Conservation (phyloP, 2,888 invertebrate genomes). For the Theretra japonica region DNA sequence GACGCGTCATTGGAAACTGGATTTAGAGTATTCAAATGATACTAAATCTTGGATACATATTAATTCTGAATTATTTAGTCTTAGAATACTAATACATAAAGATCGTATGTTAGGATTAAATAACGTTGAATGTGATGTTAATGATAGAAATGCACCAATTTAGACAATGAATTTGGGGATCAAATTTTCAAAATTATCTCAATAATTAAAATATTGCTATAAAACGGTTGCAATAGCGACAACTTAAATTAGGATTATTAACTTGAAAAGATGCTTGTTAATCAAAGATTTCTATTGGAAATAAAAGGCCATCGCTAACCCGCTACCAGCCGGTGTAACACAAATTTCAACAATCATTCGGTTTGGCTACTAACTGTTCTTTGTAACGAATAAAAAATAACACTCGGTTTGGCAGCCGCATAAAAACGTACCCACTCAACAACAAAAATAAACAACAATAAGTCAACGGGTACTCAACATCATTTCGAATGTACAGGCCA, state of each 20-base stretch:
- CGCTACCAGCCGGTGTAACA: background rate
- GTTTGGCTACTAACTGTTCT: constrained; percentile 23
- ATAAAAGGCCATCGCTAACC: background rate
- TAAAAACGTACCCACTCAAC: constrained; percentile 27
- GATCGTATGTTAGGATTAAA: background rate
- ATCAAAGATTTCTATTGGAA: constrained; percentile 3
- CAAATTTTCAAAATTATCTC: background rate
- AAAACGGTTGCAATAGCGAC: background rate
- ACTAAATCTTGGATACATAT: no score
- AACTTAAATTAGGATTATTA: background rate
- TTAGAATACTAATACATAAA: background rate
- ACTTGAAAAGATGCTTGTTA: background rate
- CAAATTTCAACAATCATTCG: constrained; percentile 18
- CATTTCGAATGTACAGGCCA: constrained; percentile 64
- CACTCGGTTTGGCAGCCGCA: constrained; percentile 25
- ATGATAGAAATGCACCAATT: background rate
- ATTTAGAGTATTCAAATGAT: no score
- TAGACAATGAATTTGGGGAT: no score
- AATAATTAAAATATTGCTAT: background rate
- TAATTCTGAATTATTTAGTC: no score
- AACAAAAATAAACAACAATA: constrained; percentile 67
- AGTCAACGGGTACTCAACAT: constrained; percentile 64
- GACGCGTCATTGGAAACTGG: background rate
- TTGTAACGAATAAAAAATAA: constrained; percentile 28
- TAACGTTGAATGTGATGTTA: background rate